These are phyloP conservation scores for Cryptophagus acutangulus DNA, from an alignment of 2,888 invertebrate genomes.

Conservation along the genomic window DNA sequence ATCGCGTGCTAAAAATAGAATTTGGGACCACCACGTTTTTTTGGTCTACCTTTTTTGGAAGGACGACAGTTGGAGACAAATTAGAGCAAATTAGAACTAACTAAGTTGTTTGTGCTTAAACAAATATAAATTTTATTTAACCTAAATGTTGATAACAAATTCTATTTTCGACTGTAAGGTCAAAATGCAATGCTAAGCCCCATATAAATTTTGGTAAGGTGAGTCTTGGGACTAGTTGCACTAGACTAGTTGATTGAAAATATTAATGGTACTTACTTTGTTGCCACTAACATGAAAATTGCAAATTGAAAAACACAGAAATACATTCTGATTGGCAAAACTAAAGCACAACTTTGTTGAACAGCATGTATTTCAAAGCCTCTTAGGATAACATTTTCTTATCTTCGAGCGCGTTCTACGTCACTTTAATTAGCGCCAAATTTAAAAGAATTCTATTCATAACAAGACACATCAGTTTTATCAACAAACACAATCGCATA, in stretches of 20 bases:
- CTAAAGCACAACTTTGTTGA: slow-evolving; percentile 25
- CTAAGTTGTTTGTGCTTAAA: neutral
- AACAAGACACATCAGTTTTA: no score
- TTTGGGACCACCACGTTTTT: no score
- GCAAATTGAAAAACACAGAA: slow-evolving; percentile 25
- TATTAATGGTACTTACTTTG: slow-evolving; percentile 24
- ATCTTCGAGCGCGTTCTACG: slow-evolving; percentile 38
- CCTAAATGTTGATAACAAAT: slow-evolving; percentile 4
- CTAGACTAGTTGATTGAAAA: no score
- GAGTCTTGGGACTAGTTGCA: neutral
- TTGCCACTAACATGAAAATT: slow-evolving; percentile 22
- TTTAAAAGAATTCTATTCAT: slow-evolving; percentile 35
- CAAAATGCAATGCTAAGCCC: slow-evolving; percentile 1
- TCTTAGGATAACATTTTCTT: slow-evolving; percentile 37
- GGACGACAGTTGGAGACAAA: neutral
- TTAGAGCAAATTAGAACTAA: neutral
- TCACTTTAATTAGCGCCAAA: slow-evolving; percentile 38
- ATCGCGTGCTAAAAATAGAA: no score
- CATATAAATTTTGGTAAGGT: neutral
- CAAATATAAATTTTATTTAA: no score
- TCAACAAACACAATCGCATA: no score
- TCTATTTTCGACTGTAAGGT: slow-evolving; percentile 4
- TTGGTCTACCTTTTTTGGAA: slow-evolving; percentile 9
- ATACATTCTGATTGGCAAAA: slow-evolving; percentile 27
- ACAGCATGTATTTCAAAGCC: slow-evolving; percentile 34